Evolutionary conservation across 2,113 vertebrate species (phyloP).

Genomic region (Thamnaconus septentrionalis): DNA sequence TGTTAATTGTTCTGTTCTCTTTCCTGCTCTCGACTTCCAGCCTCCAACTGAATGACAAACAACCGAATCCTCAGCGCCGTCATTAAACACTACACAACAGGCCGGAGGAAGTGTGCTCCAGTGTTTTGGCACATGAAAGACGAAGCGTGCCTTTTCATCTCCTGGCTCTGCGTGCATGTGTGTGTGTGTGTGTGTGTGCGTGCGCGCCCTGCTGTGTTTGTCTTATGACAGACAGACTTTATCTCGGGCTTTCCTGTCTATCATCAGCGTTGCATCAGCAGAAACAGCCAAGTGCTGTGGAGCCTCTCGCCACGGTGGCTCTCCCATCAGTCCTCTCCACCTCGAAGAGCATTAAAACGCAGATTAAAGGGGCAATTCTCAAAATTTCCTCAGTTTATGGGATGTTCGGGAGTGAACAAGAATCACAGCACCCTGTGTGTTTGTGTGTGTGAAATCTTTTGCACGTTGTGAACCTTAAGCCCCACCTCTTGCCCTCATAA

Average conservation of each 20-base stretch:
- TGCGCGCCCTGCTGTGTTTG: no score
- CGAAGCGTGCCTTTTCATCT: no score
- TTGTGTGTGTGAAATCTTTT: no score
- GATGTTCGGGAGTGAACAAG: no score
- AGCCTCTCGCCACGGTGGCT: constrained; percentile 28
- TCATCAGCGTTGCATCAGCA: constrained; percentile 68
- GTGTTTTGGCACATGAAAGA: background rate
- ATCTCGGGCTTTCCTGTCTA: constrained; percentile 49
- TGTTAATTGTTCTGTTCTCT: no score
- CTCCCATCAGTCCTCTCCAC: constrained; percentile 2
- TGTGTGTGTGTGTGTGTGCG: background rate
- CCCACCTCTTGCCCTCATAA: no score
- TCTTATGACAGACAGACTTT: background rate
- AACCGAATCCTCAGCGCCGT: no score
- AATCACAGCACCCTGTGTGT: no score
- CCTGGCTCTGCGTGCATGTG: constrained; percentile 1
- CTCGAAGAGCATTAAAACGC: constrained; percentile 22
- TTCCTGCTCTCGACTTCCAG: background rate
- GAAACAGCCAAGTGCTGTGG: constrained; percentile 14
- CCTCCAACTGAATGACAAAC: background rate
- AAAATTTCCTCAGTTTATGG: no score
- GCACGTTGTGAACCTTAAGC: no score
- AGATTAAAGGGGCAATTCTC: no score
- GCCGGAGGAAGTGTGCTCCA: background rate
- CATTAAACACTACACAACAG: background rate